A percentile compares a stretch with the other conserved stretches of the same genome.
Conservation (phyloP, 23 tunicate species). For the Phallusia fumigata region DNA sequence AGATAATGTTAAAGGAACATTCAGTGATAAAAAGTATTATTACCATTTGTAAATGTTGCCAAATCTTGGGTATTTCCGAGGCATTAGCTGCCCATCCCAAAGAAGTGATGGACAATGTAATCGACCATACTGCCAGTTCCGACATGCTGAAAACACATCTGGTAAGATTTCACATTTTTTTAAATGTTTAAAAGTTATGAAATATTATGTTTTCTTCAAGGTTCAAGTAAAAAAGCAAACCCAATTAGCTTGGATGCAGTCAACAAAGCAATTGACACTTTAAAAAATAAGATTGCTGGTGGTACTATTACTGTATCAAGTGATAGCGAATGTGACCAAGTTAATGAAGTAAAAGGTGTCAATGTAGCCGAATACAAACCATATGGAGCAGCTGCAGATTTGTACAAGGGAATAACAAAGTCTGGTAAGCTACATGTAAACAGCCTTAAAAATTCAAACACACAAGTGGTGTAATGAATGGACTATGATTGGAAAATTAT, state of each 20-base stretch:
- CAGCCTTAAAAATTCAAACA: too few species aligned
- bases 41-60: constrained; percentile 35
- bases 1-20: too few species aligned
- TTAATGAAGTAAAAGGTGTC: neutral
- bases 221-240: neutral
- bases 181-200: too few species aligned
- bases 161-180: too few species aligned
- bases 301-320: neutral
- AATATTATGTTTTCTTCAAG: neutral
- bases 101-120: constrained; percentile 20
- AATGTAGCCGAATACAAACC: constrained; percentile 17
- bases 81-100: constrained; percentile 44
- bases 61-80: constrained; percentile 51
- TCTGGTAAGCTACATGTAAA: neutral
- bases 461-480: too few species aligned
- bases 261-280: constrained; percentile 37
- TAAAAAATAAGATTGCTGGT: constrained; percentile 24
- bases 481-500: too few species aligned
- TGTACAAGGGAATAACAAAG: constrained; percentile 5
- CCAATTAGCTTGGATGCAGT: constrained; percentile 7
- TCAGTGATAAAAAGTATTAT: too few species aligned
- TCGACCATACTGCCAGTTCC: constrained; percentile 74
- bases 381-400: constrained; percentile 23
- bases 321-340: neutral
- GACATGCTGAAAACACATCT: constrained; percentile 18